These are phyloP conservation scores for Drosophila rhopaloa DNA, from an alignment of 1,140 invertebrate genomes.

Conservation along the genomic window DNA sequence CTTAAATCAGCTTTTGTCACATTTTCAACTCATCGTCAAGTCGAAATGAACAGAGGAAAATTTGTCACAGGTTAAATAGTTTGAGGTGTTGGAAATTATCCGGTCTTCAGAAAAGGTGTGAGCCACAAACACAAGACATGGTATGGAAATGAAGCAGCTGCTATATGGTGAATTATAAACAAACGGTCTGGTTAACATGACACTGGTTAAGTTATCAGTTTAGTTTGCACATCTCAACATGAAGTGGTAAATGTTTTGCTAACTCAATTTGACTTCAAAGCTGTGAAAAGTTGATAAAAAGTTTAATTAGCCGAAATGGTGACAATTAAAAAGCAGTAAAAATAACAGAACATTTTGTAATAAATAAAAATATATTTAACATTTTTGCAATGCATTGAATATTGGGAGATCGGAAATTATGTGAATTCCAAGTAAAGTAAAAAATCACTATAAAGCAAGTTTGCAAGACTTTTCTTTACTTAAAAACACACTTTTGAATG, in stretches of 20 bases:
- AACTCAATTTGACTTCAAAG: too few relatives aligned
- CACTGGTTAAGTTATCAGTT: not conserved
- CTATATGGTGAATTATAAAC: conserved; percentile 42
- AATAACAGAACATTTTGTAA: too few relatives aligned
- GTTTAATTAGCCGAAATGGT: too few relatives aligned
- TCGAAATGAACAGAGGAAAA: conserved; percentile 24
- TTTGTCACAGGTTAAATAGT: conserved; percentile 65
- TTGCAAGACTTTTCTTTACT: too few relatives aligned
- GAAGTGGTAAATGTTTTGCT: conserved; percentile 34
- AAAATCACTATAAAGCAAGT: too few relatives aligned
- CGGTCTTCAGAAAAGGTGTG: conserved; percentile 53
- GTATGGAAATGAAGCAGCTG: conserved; percentile 67
- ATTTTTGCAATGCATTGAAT: too few relatives aligned
- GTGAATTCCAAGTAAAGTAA: too few relatives aligned
- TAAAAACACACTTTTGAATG: too few relatives aligned
- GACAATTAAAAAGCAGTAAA: too few relatives aligned
- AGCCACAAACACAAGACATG: conserved; percentile 52
- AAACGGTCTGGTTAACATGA: conserved; percentile 1
- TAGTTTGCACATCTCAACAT: conserved; percentile 27
- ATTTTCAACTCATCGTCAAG: conserved; percentile 77
- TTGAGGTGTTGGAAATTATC: conserved; percentile 34
- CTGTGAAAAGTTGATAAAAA: too few relatives aligned
- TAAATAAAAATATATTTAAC: not conserved
- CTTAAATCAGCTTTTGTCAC: conserved; percentile 83
- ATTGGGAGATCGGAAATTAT: too few relatives aligned